phyloP scores from a whole-genome alignment of 2,797 vertebrate genomes.

The Syngnathus acus region DNA sequence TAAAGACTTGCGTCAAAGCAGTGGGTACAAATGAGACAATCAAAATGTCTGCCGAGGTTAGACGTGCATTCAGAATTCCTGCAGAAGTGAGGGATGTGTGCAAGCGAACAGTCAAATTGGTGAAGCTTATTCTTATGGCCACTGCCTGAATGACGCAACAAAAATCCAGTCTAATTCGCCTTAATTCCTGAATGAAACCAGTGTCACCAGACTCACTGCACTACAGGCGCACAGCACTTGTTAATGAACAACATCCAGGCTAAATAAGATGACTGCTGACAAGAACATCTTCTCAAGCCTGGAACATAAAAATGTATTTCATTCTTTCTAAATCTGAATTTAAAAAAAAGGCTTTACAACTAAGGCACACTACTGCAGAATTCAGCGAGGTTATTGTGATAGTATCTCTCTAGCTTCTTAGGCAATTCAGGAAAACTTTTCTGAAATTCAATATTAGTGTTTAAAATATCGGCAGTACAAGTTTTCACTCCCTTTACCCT shows the following conservation, averaged over 20 bases:
- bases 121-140: slow-evolving; percentile 7
- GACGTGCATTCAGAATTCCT: background rate
- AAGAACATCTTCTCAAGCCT: no score
- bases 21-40: background rate
- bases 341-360: background rate
- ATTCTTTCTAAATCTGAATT: background rate
- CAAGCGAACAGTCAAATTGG: background rate
- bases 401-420: no score
- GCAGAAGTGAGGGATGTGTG: background rate
- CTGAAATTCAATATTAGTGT: no score
- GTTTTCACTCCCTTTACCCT: no score
- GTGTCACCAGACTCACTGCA: slow-evolving; percentile 12
- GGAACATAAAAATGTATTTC: background rate
- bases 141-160: slow-evolving; percentile 26
- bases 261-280: background rate
- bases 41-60: background rate
- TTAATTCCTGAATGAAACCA: slow-evolving; percentile 40
- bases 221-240: slow-evolving; percentile 8
- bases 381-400: no score
- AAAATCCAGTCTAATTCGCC: slow-evolving; percentile 35
- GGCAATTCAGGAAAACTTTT: no score
- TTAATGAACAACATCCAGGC: background rate
- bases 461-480: no score
- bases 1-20: background rate
- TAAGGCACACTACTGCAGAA: background rate